Base-by-base conservation (phyloP, 2,888 invertebrate species). In the Mesorhabditis belari region DNA sequence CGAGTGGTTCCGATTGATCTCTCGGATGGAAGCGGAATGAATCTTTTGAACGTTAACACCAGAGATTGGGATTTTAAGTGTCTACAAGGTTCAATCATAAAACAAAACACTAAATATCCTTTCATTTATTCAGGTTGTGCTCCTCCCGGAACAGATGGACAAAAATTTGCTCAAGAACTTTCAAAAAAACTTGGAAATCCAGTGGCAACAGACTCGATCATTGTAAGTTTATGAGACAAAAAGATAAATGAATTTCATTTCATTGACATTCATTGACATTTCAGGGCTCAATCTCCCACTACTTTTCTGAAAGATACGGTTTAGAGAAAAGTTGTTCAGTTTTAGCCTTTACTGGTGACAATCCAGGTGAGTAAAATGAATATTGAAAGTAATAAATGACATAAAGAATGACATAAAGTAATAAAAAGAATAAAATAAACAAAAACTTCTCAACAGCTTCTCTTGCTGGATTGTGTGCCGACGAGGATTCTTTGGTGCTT, bases 21-120 rank as follows among this genome's bases (percentile, higher is more conserved):
- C 69, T 87, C 91, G 0, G 96, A 96, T 82, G 95, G 89, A 0
- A 93, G 93, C 0, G 96, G 96, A 19, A 96, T 92, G 92, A 96
- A 96, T 84, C 84, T 96, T 21, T 84, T 96, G 74, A 88, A 95
- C 81, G 89, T 96, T 44, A 52, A 64, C 58, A 62, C 35, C 3
- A 57, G 64, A 83, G 85, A 27, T 3, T 72, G 72, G 72, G 49
- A 61, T 23, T 9, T 24, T 9, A 49, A 55, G 23, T 59, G 68
- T 49, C 28, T 70, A n/a, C 23, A 63, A 12, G 56, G 87, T 0
- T n/a, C n/a, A n/a, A n/a, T n/a, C n/a, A n/a, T n/a, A n/a, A n/a
- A n/a, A n/a, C n/a, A n/a, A n/a, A n/a, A n/a, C n/a, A n/a, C n/a
- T n/a, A n/a, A n/a, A n/a, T n/a, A n/a, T n/a, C n/a, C n/a, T n/a